Conservation (phyloP, 2,888 invertebrate species). For the Acleris laterana region DNA sequence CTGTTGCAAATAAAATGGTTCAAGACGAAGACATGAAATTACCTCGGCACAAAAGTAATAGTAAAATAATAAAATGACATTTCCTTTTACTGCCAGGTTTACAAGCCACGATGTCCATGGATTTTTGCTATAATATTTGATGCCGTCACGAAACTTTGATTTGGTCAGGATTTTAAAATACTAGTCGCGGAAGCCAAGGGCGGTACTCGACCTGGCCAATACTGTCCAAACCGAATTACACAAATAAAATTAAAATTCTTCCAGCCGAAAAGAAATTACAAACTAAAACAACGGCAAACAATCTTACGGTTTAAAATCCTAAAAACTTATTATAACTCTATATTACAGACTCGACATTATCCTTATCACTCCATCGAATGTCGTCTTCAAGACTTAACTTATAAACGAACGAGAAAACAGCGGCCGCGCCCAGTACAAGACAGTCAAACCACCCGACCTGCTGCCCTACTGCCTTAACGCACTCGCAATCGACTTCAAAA, state of each 20-base stretch:
- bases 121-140: neutral
- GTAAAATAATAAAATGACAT: neutral
- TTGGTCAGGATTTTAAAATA: constrained; percentile 10
- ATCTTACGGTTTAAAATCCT: constrained; percentile 49
- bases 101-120: constrained; percentile 5
- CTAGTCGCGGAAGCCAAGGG: neutral
- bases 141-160: constrained; percentile 1
- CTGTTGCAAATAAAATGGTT: too few relatives aligned
- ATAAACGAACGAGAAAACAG: constrained; percentile 1
- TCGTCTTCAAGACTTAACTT: neutral
- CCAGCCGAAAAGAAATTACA: constrained; percentile 56
- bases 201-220: constrained; percentile 17
- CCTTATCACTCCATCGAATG: constrained; percentile 19
- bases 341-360: constrained; percentile 68
- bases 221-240: constrained; percentile 39
- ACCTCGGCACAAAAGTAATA: neutral
- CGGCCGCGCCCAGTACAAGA: neutral
- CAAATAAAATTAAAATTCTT: constrained; percentile 46
- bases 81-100: too few relatives aligned
- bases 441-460: too few relatives aligned
- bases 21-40: too few relatives aligned
- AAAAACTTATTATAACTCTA: constrained; percentile 66
- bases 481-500: too few relatives aligned
- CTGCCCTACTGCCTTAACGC: too few relatives aligned
- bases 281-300: constrained; percentile 73